Evolutionary conservation across 2,113 vertebrate species (phyloP), one percentile per base, ranked within the genome.

Genomic region (Pipra filicauda): DNA sequence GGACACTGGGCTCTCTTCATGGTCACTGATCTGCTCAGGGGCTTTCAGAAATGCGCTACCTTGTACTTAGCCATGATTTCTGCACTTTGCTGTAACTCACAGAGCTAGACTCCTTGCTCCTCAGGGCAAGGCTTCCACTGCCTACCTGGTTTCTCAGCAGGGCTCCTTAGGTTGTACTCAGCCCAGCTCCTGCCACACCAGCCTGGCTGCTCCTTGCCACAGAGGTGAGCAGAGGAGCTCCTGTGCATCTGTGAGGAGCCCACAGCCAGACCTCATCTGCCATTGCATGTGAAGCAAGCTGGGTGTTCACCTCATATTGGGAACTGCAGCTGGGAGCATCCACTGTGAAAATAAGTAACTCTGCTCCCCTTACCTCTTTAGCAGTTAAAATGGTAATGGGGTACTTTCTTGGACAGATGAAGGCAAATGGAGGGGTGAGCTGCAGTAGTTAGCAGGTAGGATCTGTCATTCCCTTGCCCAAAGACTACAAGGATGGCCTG

Each of bases 231-330:
- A 30, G 26, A 43, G 49, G 11, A 74, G 6, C 20, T 87, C 23
- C 72, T 41, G 8, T 0, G 0, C 31, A 65, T 46, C 86, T 30
- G 5, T 39, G 30, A 87, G 43, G 35, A 79, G 27, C 21, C 23
- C 70, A 33, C 23, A 15, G 35, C 5, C 70, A 78, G 54, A 35
- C 21, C 4, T 39, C 48, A 24, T 44, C 39, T 85, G 35, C 3
- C 0, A 12, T 10, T 65, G 33, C 46, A 24, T 0, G 0, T 48
- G 57, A 43, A 75, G 18, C 12, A 67, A 71, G 24, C 7, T 39
- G 14, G 17, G 11, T 14, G 5, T 71, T 71, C 2, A 0, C 64
- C 26, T 84, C 7, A 1, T 61, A 1, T 0, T 35, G 44, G 41
- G 62, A 21, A 12, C 33, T 72, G 37, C n/a, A 43, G 26, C 4